Percentiles rank a stretch among this genome's conserved stretches.
phyloP scores from a whole-genome alignment of 2,888 invertebrate genomes.

The Pterostichus madidus region DNA sequence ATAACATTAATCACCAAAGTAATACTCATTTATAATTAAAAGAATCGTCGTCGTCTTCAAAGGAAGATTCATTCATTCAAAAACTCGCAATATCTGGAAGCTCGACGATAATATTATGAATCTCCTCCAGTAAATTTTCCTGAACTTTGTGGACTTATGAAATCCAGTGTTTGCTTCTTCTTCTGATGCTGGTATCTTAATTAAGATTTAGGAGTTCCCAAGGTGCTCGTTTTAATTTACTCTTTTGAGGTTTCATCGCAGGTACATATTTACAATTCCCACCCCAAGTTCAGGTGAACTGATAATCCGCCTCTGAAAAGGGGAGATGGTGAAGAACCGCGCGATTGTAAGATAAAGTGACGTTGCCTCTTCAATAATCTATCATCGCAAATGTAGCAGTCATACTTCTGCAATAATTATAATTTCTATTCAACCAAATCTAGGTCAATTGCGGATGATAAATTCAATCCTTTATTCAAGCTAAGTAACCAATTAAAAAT shows the following conservation, averaged over 20 bases:
- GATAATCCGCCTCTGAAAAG: too few relatives aligned
- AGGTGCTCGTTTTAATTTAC: conserved; percentile 64
- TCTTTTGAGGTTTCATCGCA: conserved; percentile 59
- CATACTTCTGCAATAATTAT: too few relatives aligned
- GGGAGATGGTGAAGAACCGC: too few relatives aligned
- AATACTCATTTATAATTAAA: conserved; percentile 47
- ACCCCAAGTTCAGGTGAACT: conserved; percentile 2
- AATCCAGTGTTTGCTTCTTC: conserved; percentile 59
- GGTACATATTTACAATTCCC: conserved; percentile 62
- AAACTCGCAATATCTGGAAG: conserved; percentile 11
- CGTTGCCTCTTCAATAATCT: too few relatives aligned
- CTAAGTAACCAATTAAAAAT: too few relatives aligned
- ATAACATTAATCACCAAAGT: conserved; percentile 46
- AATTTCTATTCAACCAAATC: too few relatives aligned
- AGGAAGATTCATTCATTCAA: conserved; percentile 21
- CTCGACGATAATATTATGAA: conserved; percentile 52
- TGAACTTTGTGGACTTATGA: conserved; percentile 62
- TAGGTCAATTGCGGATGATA: too few relatives aligned
- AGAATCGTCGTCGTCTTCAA: conserved; percentile 46
- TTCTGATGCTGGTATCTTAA: conserved; percentile 63
- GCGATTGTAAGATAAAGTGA: too few relatives aligned
- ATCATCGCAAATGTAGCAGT: too few relatives aligned
- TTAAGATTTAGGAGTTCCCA: conserved; percentile 56
- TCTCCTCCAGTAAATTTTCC: conserved; percentile 38
- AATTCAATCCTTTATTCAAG: too few relatives aligned